Evolutionary conservation across 2,113 vertebrate species (phyloP).

Genomic region (Elephas maximus): DNA sequence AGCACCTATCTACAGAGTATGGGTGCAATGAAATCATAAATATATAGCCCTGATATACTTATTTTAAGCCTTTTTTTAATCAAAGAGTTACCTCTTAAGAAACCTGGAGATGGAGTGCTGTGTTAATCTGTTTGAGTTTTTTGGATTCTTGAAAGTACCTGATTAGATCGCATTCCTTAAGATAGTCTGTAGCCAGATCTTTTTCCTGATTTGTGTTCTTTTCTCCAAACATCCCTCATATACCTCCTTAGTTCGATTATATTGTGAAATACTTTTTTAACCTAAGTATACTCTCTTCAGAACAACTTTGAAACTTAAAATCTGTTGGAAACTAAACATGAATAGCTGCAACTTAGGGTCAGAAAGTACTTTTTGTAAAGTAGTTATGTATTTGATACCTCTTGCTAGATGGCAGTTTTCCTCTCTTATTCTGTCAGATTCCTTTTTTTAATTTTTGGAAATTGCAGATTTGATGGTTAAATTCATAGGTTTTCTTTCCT

Average conservation of each 20-base stretch:
- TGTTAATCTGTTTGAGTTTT: constrained; percentile 19
- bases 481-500: constrained; percentile 51
- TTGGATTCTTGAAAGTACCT: constrained; percentile 22
- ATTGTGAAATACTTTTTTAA: constrained; percentile 29
- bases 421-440: constrained; percentile 10
- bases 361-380: neutral
- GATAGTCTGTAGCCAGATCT: neutral
- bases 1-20: neutral
- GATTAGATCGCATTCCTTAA: constrained; percentile 24
- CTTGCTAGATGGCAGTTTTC: constrained; percentile 44
- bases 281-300: constrained; percentile 16
- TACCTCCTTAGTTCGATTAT: neutral
- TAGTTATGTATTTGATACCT: constrained; percentile 50
- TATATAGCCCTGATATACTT: neutral
- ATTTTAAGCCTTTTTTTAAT: constrained; percentile 44
- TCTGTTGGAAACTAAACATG: neutral
- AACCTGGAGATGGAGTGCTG: neutral
- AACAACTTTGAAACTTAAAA: constrained; percentile 46
- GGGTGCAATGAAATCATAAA: neutral
- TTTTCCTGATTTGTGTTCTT: constrained; percentile 45
- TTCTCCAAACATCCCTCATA: neutral
- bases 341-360: neutral
- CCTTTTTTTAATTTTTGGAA: constrained; percentile 51
- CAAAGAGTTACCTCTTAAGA: neutral
- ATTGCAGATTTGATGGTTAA: constrained; percentile 54